These are phyloP conservation scores for Pavo muticus DNA, from an alignment of 2,113 vertebrate species.

Conservation along the genomic window DNA sequence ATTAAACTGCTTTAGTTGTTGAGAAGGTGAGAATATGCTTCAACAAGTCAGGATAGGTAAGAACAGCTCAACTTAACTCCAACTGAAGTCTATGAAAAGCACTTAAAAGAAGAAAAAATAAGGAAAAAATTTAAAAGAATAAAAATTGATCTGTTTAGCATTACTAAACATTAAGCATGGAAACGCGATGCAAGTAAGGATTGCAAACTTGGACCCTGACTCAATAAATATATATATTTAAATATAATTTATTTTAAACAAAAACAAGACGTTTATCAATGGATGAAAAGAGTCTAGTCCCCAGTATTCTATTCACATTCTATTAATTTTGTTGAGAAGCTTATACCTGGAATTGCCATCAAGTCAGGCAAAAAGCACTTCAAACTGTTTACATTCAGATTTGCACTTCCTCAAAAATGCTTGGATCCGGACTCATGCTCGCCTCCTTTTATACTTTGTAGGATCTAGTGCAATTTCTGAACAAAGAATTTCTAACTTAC, in stretches of 20 bases:
- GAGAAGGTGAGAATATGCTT: not conserved
- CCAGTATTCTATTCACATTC: slow-evolving; percentile 22
- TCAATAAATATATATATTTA: not conserved
- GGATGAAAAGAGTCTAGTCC: not conserved
- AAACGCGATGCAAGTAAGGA: not conserved
- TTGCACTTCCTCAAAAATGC: not conserved
- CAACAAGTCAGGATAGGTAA: not conserved
- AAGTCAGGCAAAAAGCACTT: not conserved
- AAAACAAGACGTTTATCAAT: not conserved
- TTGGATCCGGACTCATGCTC: not conserved
- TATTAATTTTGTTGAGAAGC: not conserved
- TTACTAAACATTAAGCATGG: not conserved
- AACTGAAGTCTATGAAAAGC: not conserved
- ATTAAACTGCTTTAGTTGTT: not conserved
- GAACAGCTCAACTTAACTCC: not conserved
- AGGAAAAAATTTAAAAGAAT: not conserved
- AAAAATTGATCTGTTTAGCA: not conserved
- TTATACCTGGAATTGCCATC: not conserved
- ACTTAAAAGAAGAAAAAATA: not conserved
- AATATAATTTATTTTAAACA: not conserved
- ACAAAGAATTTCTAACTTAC: not conserved
- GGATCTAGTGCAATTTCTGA: not conserved
- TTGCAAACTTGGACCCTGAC: not conserved
- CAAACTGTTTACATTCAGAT: not conserved
- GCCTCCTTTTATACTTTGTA: not conserved